Evolutionary conservation across 2,113 vertebrate species (phyloP).

Genomic region (Megaceryle torquata): DNA sequence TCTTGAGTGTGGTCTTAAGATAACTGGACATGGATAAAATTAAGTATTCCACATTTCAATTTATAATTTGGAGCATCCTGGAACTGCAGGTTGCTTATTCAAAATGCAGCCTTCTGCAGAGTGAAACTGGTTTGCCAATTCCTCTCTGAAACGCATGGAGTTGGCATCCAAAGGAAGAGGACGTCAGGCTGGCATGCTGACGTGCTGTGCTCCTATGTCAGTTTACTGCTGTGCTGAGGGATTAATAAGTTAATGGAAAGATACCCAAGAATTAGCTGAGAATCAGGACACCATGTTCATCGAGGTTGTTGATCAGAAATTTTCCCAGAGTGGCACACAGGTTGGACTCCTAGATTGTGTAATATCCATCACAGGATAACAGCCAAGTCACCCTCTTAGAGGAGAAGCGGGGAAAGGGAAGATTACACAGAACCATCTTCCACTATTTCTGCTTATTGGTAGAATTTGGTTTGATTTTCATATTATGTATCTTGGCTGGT

Average conservation of each 20-base stretch:
- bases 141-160: rapidly evolving
- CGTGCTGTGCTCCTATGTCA: not conserved
- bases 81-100: not conserved
- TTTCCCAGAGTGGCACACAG: not conserved
- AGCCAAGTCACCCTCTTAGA: not conserved
- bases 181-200: not conserved
- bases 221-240: not conserved
- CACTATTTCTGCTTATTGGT: not conserved
- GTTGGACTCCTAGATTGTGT: not conserved
- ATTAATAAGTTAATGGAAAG: not conserved
- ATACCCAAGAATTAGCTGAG: not conserved
- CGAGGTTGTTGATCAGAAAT: not conserved
- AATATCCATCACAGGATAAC: not conserved
- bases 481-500: not conserved
- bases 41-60: not conserved
- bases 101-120: not conserved
- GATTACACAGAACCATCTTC: not conserved
- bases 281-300: not conserved
- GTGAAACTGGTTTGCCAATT: not conserved
- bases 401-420: not conserved
- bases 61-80: not conserved
- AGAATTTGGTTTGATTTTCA: not conserved
- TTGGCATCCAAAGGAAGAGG: not conserved
- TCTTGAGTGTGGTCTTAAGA: not conserved
- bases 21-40: not conserved